These are phyloP conservation scores for Orchestes rusci DNA, from an alignment of 2,888 invertebrate species.

Conservation along the genomic window DNA sequence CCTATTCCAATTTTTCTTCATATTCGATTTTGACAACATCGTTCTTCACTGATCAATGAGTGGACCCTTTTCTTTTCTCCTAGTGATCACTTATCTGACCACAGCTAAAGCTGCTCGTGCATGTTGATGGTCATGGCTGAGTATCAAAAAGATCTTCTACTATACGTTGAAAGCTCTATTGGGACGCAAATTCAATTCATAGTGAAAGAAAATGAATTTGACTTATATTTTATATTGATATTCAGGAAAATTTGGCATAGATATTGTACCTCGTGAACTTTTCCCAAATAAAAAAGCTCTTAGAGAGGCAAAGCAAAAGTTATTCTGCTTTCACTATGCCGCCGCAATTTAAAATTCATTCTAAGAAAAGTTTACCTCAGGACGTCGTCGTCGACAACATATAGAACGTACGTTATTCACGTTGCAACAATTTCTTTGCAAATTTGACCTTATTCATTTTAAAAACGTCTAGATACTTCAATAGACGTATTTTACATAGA, in stretches of 20 bases:
- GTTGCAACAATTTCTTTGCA: constrained; percentile 27
- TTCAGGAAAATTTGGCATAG: constrained; percentile 21
- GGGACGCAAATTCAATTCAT: no score
- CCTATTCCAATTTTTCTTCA: no score
- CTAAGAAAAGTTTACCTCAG: constrained; percentile 23
- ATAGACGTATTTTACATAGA: constrained; percentile 31
- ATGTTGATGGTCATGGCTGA: no score
- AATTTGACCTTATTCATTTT: constrained; percentile 27
- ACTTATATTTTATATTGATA: constrained; percentile 22
- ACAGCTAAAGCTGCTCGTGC: no score
- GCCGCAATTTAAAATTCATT: constrained; percentile 26
- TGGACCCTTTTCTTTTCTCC: no score
- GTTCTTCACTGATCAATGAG: no score
- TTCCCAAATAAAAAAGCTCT: constrained; percentile 24
- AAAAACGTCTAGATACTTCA: constrained; percentile 26
- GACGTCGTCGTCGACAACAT: constrained; percentile 22
- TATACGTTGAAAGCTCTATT: no score
- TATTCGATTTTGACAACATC: no score
- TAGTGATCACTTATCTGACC: no score
- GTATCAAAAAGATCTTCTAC: no score
- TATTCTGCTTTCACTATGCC: constrained; percentile 25
- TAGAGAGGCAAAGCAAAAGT: constrained; percentile 24
- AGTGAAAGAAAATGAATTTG: constrained; percentile 20
- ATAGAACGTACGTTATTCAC: constrained; percentile 12
- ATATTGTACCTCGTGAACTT: constrained; percentile 24